Evolutionary conservation across 2,113 vertebrate species (phyloP).

Genomic region (Chloroceryle aenea): DNA sequence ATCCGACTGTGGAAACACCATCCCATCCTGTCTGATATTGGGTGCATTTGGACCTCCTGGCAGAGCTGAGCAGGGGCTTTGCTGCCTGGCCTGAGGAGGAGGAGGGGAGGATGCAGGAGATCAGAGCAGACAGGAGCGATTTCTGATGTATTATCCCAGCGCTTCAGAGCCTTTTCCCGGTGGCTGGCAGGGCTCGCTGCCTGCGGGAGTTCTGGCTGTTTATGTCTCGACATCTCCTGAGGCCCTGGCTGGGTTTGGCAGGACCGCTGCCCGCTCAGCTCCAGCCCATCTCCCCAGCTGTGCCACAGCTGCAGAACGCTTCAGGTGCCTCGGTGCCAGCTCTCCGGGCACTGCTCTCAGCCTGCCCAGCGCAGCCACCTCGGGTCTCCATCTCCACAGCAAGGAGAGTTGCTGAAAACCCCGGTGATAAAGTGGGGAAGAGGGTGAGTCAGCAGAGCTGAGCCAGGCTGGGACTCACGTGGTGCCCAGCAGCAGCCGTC

Average conservation of each 20-base stretch:
- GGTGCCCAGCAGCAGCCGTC: not conserved
- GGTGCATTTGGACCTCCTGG: fast-evolving
- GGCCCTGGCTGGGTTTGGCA: not conserved
- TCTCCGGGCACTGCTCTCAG: fast-evolving
- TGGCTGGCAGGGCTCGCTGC: not conserved
- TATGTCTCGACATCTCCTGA: not conserved
- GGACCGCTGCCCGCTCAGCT: not conserved
- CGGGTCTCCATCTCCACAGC: fast-evolving
- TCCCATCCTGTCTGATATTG: fast-evolving
- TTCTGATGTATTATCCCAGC: not conserved
- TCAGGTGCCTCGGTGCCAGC: not conserved
- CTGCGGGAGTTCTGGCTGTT: not conserved
- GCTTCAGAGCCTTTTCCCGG: fast-evolving
- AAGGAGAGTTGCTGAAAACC: not conserved
- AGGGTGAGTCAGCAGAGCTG: not conserved
- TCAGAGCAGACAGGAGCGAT: not conserved
- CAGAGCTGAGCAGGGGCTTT: too few species aligned
- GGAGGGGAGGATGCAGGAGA: not conserved
- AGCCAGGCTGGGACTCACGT: not conserved
- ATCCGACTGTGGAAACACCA: not conserved
- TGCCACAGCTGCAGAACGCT: not conserved
- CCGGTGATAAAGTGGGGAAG: not conserved
- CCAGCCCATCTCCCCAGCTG: not conserved
- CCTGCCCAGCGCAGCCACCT: not conserved
- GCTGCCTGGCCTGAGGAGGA: not conserved